These are phyloP conservation scores for Corydoras maculifer DNA, from an alignment of 2,113 vertebrate species.

Conservation along the genomic window DNA sequence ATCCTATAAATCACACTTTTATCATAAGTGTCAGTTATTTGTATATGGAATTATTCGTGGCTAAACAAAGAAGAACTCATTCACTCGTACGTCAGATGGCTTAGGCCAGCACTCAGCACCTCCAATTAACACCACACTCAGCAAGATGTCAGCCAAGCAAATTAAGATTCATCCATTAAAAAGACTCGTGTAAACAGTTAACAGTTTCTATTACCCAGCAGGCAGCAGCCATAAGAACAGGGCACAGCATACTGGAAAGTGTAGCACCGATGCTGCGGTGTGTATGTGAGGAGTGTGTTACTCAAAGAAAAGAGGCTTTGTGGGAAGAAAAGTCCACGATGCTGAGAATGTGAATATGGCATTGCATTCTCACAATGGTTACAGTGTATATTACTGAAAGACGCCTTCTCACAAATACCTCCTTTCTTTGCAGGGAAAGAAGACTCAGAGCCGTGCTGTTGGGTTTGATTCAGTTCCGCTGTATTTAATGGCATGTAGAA, in stretches of 20 bases:
- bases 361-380: constrained; percentile 51
- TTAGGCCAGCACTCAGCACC: constrained; percentile 1
- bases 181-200: constrained; percentile 2
- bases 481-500: constrained; percentile 33
- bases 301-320: too few species aligned
- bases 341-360: constrained; percentile 45
- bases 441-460: background rate
- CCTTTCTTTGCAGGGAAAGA: background rate
- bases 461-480: constrained; percentile 34
- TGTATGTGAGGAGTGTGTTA: background rate
- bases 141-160: background rate
- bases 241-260: background rate
- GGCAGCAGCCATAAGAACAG: background rate
- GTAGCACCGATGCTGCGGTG: background rate
- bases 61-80: background rate
- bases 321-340: too few species aligned
- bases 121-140: constrained; percentile 9
- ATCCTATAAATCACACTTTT: too few species aligned
- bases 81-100: background rate
- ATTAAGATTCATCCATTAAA: background rate
- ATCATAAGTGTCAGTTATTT: too few species aligned
- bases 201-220: constrained; percentile 11
- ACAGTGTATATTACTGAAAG: constrained; percentile 42
- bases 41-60: background rate
- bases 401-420: background rate